phyloP scores from a whole-genome alignment of 2,113 vertebrate species.

The Andinoacara biseriatus region DNA sequence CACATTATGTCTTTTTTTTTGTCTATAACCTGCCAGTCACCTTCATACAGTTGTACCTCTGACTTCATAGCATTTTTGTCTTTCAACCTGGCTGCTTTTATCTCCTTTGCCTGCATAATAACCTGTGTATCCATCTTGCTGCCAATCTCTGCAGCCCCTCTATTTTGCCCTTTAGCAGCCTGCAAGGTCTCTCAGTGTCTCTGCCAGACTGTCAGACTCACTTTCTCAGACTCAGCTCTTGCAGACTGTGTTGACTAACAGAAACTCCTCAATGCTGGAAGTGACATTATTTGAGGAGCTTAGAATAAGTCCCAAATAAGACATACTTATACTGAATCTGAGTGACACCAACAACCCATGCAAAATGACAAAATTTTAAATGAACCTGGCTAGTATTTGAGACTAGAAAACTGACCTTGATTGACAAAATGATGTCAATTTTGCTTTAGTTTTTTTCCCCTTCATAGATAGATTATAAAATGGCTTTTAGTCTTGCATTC shows the following conservation, averaged over 20 bases:
- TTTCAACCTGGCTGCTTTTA: conserved; percentile 18
- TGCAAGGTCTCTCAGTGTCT: conserved; percentile 7
- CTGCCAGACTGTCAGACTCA: not conserved
- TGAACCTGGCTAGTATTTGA: not conserved
- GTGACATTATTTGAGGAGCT: not conserved
- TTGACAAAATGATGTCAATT: not conserved
- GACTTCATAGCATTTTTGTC: conserved; percentile 6
- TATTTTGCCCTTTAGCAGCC: conserved; percentile 20
- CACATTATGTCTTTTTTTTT: conserved; percentile 5
- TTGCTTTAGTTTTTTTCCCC: not conserved
- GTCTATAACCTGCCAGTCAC: conserved; percentile 7
- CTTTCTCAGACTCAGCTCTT: conserved; percentile 3
- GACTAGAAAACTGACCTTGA: not conserved
- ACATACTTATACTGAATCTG: not conserved
- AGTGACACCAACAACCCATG: not conserved
- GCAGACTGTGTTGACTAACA: not conserved
- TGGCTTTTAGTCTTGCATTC: not conserved
- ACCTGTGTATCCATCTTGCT: not conserved
- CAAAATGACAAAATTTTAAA: not conserved
- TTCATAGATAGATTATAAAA: not conserved
- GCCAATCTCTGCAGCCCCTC: conserved; percentile 10
- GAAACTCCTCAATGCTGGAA: not conserved
- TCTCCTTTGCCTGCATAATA: conserved; percentile 16
- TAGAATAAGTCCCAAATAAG: conserved; percentile 2
- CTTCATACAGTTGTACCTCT: conserved; percentile 15